Evolutionary conservation across 2,888 invertebrate species (phyloP).

Genomic region (Nebria salina): DNA sequence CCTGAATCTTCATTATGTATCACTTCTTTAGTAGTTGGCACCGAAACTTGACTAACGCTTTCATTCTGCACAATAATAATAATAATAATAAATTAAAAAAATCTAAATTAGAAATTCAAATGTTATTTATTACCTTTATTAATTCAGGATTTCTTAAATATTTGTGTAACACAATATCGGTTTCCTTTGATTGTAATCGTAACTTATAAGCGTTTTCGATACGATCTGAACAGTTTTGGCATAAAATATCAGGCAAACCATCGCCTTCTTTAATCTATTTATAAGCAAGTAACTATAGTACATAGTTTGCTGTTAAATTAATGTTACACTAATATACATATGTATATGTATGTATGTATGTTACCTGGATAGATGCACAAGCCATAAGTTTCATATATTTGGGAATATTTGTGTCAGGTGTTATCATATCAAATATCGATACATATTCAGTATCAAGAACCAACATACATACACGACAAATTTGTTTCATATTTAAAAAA

Average conservation of each 20-base stretch:
- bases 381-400: conserved; percentile 51
- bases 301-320: conserved; percentile 9
- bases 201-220: conserved; percentile 52
- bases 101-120: background rate
- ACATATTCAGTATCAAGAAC: conserved; percentile 47
- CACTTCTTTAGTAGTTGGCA: conserved; percentile 8
- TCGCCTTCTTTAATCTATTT: conserved; percentile 51
- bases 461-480: conserved; percentile 52
- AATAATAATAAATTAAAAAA: background rate
- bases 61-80: conserved; percentile 4
- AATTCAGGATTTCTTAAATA: conserved; percentile 42
- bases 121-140: background rate
- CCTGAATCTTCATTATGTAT: conserved; percentile 20
- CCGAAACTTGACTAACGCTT: background rate
- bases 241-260: conserved; percentile 51
- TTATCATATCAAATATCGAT: conserved; percentile 48
- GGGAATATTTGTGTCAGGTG: conserved; percentile 15
- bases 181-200: conserved; percentile 51
- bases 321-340: background rate
- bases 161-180: conserved; percentile 49
- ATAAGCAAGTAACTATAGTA: conserved; percentile 16
- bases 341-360: too few species aligned
- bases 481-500: conserved; percentile 49
- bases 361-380: conserved; percentile 51
- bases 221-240: conserved; percentile 49